Evolutionary conservation across 2,113 vertebrate species (phyloP), one percentile per base, ranked within the genome.

Genomic region (Hipposideros armiger): DNA sequence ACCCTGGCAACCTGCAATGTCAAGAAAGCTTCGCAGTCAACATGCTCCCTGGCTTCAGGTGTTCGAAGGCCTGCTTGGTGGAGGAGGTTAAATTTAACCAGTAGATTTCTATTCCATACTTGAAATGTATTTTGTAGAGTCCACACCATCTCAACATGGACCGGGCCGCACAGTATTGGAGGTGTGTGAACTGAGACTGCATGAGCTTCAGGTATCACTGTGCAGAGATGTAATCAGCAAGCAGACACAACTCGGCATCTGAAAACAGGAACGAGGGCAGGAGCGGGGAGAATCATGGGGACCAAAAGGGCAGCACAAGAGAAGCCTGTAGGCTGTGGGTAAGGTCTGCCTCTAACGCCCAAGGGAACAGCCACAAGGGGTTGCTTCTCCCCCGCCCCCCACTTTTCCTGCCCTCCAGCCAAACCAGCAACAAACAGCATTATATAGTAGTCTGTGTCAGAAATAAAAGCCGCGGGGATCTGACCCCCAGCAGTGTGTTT

Each of bases 401-500:
- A 2, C 67, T 77, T 76, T 52, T 90, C 60, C 76, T 66, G 56
- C 87, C 94, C 77, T 91, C 82, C 69, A 83, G 96, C 91, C 92
- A 92, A 36, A 80, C 50, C 9, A 17, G 62, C 83, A 95, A 85
- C 91, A 90, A 76, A n/a, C 3, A 2, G 66, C 88, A 66, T 90
- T 80, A 13, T 69, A 26, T 74, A 80, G 87, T 94, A 85, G 72
- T 94, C 73, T 88, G 16, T 76, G 94, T 94, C 96, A 94, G 90
- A 88, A 95, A 32, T 67, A 66, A 74, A 90, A 86, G 58, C 95
- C 8, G 0, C 16, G 47, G 96, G 87, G 92, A 94, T 73, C 88
- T 95, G 70, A 91, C 93, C 96, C 83, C 95, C 73, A 14, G 87
- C 95, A 76, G 52, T n/a, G 67, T 32, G 82, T 85, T 90, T 93